Percentiles rank a stretch among this genome's conserved stretches.
Conservation (phyloP, 1,140 invertebrate genomes). For the Dinothrombium tinctorium region DNA sequence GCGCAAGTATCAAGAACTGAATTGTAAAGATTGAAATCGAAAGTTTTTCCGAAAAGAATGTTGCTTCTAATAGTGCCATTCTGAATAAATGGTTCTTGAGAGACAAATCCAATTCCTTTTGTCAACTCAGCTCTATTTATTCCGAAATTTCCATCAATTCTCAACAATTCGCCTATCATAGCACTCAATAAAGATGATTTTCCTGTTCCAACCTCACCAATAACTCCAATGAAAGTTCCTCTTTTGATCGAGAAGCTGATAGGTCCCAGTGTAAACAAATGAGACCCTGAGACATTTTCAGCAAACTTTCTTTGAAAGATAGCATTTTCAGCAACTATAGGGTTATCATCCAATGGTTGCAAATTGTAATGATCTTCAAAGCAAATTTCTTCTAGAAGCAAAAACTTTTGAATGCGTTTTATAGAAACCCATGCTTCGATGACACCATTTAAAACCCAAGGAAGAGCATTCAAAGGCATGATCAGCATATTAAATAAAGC, state of each 20-base stretch:
- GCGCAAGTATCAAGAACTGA: conserved; percentile 57
- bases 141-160: background rate
- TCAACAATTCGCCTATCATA: conserved; percentile 23
- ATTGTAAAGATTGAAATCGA: conserved; percentile 47
- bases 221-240: conserved; percentile 19
- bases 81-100: conserved; percentile 76
- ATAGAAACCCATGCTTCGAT: conserved; percentile 37
- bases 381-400: conserved; percentile 38
- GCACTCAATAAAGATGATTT: conserved; percentile 21
- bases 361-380: conserved; percentile 23
- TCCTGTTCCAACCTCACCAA: conserved; percentile 24
- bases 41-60: conserved; percentile 66
- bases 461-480: conserved; percentile 81
- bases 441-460: conserved; percentile 91
- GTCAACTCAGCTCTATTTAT: background rate
- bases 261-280: conserved; percentile 11
- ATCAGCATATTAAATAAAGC: conserved; percentile 91
- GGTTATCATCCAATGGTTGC: conserved; percentile 4
- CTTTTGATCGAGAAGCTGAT: conserved; percentile 15
- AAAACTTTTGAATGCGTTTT: conserved; percentile 48
- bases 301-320: conserved; percentile 22
- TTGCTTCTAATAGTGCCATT: conserved; percentile 70
- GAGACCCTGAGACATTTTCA: conserved; percentile 3
- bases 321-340: conserved; percentile 16
- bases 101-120: conserved; percentile 42